Percentiles rank a stretch among this genome's conserved stretches.
Conservation (phyloP, 2,797 vertebrate species). For the Aselliscus stoliczkanus region DNA sequence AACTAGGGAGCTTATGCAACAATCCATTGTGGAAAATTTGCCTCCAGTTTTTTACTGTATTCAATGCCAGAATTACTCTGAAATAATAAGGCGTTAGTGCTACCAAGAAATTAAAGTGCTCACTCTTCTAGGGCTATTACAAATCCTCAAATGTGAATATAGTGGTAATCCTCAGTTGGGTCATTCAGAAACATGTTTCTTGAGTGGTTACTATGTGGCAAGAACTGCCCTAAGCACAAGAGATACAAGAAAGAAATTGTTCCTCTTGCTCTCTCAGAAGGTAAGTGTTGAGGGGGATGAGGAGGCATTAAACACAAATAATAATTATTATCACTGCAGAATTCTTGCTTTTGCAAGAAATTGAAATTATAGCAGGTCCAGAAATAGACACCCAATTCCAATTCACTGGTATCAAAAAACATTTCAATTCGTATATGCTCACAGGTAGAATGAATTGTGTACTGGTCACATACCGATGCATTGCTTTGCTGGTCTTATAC, state of each 20-base stretch:
- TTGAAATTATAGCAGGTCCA: too few species aligned
- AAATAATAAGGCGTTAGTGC: constrained; percentile 8
- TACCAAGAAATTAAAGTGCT: constrained; percentile 1
- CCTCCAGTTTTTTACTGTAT: not conserved
- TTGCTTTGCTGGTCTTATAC: too few species aligned
- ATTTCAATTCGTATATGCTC: too few species aligned
- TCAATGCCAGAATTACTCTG: constrained; percentile 10
- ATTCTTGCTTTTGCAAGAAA: too few species aligned
- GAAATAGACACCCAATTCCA: too few species aligned
- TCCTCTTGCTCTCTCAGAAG: not conserved
- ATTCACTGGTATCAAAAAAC: too few species aligned
- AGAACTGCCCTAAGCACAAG: not conserved
- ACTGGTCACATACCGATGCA: too few species aligned
- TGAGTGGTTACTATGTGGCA: not conserved
- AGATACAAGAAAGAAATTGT: not conserved
- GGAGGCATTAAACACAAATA: not conserved
- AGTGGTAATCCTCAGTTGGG: not conserved
- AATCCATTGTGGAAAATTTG: not conserved
- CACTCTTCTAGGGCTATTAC: not conserved
- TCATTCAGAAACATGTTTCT: not conserved
- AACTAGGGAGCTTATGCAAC: not conserved
- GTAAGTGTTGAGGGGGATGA: not conserved
- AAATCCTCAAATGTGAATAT: not conserved
- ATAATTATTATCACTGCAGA: not conserved
- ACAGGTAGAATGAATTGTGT: too few species aligned